Evolutionary conservation across 2,888 invertebrate species (phyloP), one percentile per base, ranked within the genome.

Genomic region (Priapulus caudatus): DNA sequence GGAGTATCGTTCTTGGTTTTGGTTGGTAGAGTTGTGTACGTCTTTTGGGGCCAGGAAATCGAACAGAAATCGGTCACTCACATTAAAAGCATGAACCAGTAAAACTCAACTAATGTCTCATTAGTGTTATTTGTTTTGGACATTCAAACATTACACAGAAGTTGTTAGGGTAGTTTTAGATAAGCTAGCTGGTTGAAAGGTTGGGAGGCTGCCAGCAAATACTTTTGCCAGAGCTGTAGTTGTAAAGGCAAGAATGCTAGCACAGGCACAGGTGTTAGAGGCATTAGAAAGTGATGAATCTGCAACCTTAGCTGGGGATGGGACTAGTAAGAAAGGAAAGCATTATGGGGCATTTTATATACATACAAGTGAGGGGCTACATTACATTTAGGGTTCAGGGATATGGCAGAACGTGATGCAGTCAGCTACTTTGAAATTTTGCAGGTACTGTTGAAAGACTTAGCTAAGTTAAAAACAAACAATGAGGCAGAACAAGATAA

Each of bases 241-340:
- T 10, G 10, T 33, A n/a, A n/a, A 33, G n/a, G 33, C 33, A 10
- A 33, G n/a, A 33, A 33, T 33, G n/a, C 33, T 33, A 33, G 33
- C 33, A 10, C 33, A 33, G 33, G 33, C n/a, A 33, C 33, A 33
- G 10, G 33, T 33, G n/a, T n/a, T 33, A n/a, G 33, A n/a, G 10
- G n/a, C n/a, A n/a, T n/a, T 33, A 33, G 10, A 10, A 33, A 33
- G 10, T 33, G 33, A 33, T 10, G 33, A 33, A 33, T 10, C 10
- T 33, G n/a, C n/a, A 10, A 33, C 33, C 10, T n/a, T 33, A n/a
- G 10, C 10, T n/a, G n/a, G 33, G n/a, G 33, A 33, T 33, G 33
- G 33, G 33, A 33, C 33, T n/a, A 33, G 33, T n/a, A 33, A 33
- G n/a, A n/a, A 33, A n/a, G 33, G 33, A 33, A 33, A 33, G 33